Evolutionary conservation across 92 coral and sea anemone species (phyloP), one percentile per base, ranked within the genome.

Genomic region (Hydrozoanthus gracilis): DNA sequence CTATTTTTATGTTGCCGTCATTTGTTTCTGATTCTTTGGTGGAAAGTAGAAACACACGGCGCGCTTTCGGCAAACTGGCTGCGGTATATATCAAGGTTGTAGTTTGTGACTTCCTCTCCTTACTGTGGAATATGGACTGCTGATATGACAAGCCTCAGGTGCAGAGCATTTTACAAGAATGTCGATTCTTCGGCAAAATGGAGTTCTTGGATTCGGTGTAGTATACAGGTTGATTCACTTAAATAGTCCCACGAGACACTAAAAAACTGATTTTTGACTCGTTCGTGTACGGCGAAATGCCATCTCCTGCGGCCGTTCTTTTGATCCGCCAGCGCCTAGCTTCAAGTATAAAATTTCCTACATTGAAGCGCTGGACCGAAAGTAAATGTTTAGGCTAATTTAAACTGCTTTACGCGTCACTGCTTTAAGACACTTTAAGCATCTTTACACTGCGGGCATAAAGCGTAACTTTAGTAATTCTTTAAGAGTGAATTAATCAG

Each of bases 151-250:
- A 58, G 65, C 65, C 65, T 58, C 65, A 9, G 65, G 65, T 58
- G 65, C 65, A 58, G 65, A 58, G 65, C 65, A 58, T 58, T 58
- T 58, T 58, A 58, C 10, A 14, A 58, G 65, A 58, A 58, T 58
- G 65, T 58, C 65, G 65, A 58, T 58, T 58, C 65, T 58, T 58
- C 65, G 65, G 65, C 65, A 58, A 58, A 58, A 58, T 58, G 65
- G 65, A 58, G 65, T 0, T 58, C 65, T 58, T 58, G 65, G 65
- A 58, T 58, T 58, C 65, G 65, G 65, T 58, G 65, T 58, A 58
- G 65, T 58, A 58, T 58, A 58, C 65, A 58, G 65, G 65, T 58
- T 58, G 65, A 58, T 58, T 58, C 65, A 58, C 65, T 4, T 58
- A 58, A 58, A 58, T 58, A 58, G 65, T 58, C 65, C 65, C 65